Conservation (phyloP, 1,140 invertebrate genomes). For the Scylla paramamosain region DNA sequence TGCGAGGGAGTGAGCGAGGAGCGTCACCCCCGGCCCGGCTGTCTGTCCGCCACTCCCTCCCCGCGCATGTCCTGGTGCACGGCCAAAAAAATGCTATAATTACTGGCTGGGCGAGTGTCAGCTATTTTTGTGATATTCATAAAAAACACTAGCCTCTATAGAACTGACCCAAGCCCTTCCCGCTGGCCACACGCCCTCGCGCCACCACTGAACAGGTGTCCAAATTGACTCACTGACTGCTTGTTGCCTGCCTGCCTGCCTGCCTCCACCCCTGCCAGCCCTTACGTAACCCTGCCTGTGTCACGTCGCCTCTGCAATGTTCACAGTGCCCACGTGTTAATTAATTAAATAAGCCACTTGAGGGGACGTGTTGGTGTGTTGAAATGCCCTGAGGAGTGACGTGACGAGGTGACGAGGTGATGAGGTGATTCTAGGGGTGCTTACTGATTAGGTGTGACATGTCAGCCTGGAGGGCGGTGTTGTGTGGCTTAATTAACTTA, state of each 20-base stretch:
- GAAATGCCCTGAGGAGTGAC: neutral
- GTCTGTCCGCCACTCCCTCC: neutral
- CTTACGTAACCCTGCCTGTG: neutral
- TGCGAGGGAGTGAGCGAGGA: neutral
- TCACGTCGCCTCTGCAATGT: neutral
- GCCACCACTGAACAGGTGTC: neutral
- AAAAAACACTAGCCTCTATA: neutral
- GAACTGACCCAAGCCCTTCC: neutral
- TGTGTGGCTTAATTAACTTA: too few species aligned
- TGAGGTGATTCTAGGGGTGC: too few species aligned
- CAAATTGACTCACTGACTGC: neutral
- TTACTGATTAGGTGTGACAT: too few species aligned
- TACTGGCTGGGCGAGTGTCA: slow-evolving; percentile 1
- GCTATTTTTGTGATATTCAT: neutral
- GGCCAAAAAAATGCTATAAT: neutral
- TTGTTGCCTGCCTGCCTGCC: neutral
- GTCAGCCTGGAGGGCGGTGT: too few species aligned
- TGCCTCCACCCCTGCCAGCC: neutral
- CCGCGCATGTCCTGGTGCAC: neutral
- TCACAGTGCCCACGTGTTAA: neutral
- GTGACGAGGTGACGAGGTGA: neutral
- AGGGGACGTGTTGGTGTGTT: neutral
- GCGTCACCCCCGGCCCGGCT: neutral
- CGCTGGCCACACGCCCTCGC: neutral
- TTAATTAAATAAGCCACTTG: neutral